Base-by-base conservation (phyloP, 2,888 invertebrate species). In the Ephialtes manifestator region DNA sequence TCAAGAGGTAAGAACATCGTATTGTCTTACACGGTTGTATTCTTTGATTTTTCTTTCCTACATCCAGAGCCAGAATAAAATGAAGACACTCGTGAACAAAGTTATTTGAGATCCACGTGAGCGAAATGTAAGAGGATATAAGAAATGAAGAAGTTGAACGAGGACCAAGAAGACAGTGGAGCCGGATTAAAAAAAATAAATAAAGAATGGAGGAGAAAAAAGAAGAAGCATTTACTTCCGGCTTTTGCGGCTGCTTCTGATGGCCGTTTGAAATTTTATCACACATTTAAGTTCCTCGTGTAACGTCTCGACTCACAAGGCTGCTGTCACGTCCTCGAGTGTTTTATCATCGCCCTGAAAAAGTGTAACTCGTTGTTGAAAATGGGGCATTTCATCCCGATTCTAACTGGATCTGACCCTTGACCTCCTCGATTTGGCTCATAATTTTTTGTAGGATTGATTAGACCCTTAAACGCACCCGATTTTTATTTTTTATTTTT, bases 281-380 rank as follows among this genome's bases (percentile, higher is more conserved):
- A 63, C 63, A 28, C 35, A 35, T n/a, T 63, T n/a, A 58, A 83
- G 35, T 58, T 48, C 55, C 11, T 55, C 46, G 51, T 48, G 28
- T 68, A 35, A 46, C 58, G 18, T 67, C 39, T 67, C 11, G 46
- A n/a, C n/a, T 46, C 51, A 18, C 68, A 48, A 2, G 1, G 20
- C 15, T 13, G 46, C 53, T 63, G 43, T 55, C 72, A 20, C 71
- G 31, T 46, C 51, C 24, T 13, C 15, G 51, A 48, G 31, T 71
- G 39, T 83, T 77, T 71, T 74, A 68, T 35, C 71, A 79, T 60
- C 60, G 68, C 39, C 60, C 11, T 53, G 83, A 83, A 68, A 79
- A 83, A 83, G 72, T 78, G 60, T 68, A 83, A 83, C 78, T 78
- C 71, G 70, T 68, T 55, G 18, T 75, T 43, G 67, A 18, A 18